Percentiles rank a stretch among this genome's conserved stretches.
Evolutionary conservation across 2,113 vertebrate species (phyloP).

Genomic region (Cyprinodon brontotheroides): DNA sequence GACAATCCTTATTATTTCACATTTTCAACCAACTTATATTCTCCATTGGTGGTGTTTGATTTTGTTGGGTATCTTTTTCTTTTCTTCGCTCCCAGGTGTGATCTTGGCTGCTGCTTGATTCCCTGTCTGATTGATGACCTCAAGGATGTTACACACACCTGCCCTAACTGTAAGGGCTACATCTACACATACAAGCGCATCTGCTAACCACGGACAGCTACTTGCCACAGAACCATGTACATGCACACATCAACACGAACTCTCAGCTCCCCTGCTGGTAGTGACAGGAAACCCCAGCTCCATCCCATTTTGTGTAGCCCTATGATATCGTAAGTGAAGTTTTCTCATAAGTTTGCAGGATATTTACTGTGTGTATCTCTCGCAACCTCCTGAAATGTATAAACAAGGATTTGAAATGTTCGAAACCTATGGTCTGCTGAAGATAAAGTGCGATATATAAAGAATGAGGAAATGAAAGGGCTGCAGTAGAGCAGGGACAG

Average conservation of each 20-base stretch:
- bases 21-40: background rate
- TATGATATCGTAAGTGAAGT: slow-evolving; percentile 54
- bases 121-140: slow-evolving; percentile 97
- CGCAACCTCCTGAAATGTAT: slow-evolving; percentile 41
- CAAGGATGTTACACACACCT: slow-evolving; percentile 98
- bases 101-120: slow-evolving; percentile 96
- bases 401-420: slow-evolving; percentile 53
- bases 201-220: slow-evolving; percentile 84
- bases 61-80: background rate
- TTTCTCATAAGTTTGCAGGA: slow-evolving; percentile 52
- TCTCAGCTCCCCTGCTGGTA: slow-evolving; percentile 57
- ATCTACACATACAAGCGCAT: slow-evolving; percentile 99
- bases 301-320: slow-evolving; percentile 50
- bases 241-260: slow-evolving; percentile 43
- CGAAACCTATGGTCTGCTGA: slow-evolving; percentile 25
- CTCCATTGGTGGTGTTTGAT: background rate
- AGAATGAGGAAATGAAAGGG: slow-evolving; percentile 5
- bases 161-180: slow-evolving; percentile 97
- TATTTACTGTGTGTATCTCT: slow-evolving; percentile 63
- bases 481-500: background rate
- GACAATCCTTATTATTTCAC: background rate
- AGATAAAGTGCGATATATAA: slow-evolving; percentile 5
- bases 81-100: slow-evolving; percentile 82
- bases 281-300: slow-evolving; percentile 27
- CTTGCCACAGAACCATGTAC: slow-evolving; percentile 55